Evolutionary conservation across 2,113 vertebrate genomes (phyloP).

Genomic region (Saguinus imperator): DNA sequence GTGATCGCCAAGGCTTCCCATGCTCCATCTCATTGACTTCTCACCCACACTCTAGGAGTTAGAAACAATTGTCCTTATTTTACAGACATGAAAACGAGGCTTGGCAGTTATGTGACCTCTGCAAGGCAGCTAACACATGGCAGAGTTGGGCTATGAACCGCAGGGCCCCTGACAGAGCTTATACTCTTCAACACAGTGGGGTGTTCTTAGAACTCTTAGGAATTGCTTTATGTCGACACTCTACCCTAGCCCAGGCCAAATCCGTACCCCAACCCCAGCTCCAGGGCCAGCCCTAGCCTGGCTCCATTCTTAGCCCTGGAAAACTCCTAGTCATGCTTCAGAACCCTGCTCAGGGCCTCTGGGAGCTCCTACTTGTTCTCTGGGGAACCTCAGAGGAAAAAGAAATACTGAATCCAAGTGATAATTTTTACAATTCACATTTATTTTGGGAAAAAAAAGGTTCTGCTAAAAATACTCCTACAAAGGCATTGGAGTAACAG

Average conservation of each 20-base stretch:
- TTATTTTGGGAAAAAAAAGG: constrained; percentile 82
- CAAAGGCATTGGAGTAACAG: constrained; percentile 85
- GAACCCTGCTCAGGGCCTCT: not conserved
- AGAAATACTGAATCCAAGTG: constrained; percentile 66
- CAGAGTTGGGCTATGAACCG: not conserved
- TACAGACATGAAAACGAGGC: not conserved
- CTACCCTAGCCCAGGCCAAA: not conserved
- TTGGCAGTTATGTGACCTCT: not conserved
- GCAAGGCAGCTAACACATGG: not conserved
- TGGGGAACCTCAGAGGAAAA: not conserved
- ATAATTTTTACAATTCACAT: constrained; percentile 87
- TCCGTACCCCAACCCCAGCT: not conserved
- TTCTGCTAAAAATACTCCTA: constrained; percentile 88
- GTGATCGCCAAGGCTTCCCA: not conserved
- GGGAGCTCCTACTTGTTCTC: not conserved
- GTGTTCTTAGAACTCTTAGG: not conserved
- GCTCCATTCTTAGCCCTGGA: not conserved
- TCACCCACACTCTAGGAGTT: not conserved
- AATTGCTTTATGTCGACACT: not conserved
- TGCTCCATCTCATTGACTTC: not conserved
- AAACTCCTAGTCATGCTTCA: not conserved
- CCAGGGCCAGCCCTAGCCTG: no score
- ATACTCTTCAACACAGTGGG: not conserved
- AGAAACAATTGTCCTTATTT: not conserved
- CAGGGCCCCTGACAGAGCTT: not conserved